Evolutionary conservation across 2,797 vertebrate genomes (phyloP), one percentile per base, ranked within the genome.

Genomic region (Lophotriccus pileatus): DNA sequence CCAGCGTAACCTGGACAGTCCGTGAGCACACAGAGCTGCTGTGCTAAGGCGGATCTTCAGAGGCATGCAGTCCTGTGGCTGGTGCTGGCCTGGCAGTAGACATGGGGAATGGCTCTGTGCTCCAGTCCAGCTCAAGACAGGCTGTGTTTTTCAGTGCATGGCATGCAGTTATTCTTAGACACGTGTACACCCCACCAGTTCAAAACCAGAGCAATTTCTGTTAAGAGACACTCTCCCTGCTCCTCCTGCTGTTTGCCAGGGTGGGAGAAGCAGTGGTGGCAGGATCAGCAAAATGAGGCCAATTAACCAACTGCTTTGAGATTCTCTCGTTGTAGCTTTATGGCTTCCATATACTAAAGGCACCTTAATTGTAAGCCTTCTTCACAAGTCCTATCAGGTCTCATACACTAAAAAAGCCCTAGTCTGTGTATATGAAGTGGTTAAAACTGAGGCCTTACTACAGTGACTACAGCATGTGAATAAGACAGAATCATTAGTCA

Each of bases 51-150:
- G 52, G 20, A 34, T 27, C 50, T 89, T 64, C 50, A 23, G n/a
- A 58, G 37, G 22, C 46, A 28, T 28, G 30, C 3, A 6, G 58
- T 60, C 27, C 34, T 63, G 62, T 50, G 34, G 46, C 36, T 78
- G 24, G 28, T 53, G 43, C 70, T 91, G 67, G 37, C 17, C 46
- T n/a, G 73, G 46, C 37, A 52, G 58, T 37, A 52, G 72, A 25
- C 12, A 11, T 0, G 0, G 13, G 20, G 39, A 10, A 7, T 0
- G 3, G 41, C n/a, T 44, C 43, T 20, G 50, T 2, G 0, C 32
- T 76, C 46, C 43, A 20, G 37, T 58, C n/a, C 14, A 28, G 50
- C 66, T 64, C 60, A 16, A 50, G 50, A 50, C 64, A 34, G 59
- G 50, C 55, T 56, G 36, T 46, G 36, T 60, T 69, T 63, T 67